Conservation (phyloP, 2,797 vertebrate genomes). For the Anas flavirostris region DNA sequence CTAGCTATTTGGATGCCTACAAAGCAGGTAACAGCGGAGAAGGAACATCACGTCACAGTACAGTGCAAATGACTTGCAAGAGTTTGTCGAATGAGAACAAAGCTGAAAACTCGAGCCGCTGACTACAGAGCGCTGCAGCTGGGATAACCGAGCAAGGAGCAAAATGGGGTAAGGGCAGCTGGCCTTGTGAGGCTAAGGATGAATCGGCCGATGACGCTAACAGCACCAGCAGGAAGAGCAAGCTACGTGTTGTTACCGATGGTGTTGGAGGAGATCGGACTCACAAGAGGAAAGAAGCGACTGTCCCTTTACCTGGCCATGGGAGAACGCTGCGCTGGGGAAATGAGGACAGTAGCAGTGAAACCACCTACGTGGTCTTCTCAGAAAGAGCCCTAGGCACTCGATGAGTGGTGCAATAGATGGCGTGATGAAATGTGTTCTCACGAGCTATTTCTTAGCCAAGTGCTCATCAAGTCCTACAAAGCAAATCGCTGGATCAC, state of each 20-base stretch:
- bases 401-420: background rate
- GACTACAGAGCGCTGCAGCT: slow-evolving; percentile 13
- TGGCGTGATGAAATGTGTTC: background rate
- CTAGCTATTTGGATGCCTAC: slow-evolving; percentile 52
- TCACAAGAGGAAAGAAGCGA: background rate
- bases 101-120: background rate
- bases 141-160: slow-evolving; percentile 28
- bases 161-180: background rate
- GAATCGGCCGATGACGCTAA: slow-evolving; percentile 3
- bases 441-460: background rate
- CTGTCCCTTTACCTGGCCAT: background rate
- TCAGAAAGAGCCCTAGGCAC: slow-evolving; percentile 11
- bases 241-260: background rate
- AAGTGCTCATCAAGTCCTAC: background rate
- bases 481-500: background rate
- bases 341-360: background rate
- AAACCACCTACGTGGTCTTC: background rate
- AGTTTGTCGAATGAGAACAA: slow-evolving; percentile 23
- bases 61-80: slow-evolving; percentile 24
- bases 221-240: background rate
- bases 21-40: slow-evolving; percentile 64
- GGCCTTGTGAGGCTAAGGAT: background rate
- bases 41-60: slow-evolving; percentile 39
- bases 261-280: background rate
- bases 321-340: slow-evolving; percentile 23